Evolutionary conservation across 1,140 invertebrate species (phyloP), one percentile per base, ranked within the genome.

Genomic region (Myzus persicae): DNA sequence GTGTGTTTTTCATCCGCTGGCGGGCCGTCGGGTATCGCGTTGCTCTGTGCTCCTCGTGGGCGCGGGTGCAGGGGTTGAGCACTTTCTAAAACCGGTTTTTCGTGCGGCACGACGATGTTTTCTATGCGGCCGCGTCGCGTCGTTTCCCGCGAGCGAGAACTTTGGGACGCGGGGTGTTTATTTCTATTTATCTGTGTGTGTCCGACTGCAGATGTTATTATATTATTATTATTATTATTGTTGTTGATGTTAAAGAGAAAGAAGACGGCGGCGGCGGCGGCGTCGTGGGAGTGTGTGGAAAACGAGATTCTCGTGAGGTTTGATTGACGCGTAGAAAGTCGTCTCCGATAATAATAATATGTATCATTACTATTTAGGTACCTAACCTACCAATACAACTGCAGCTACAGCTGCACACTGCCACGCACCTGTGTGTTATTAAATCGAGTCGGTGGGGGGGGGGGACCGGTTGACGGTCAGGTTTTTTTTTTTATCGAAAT

Each of bases 51-150:
- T 18, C 5, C 14, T 76, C 59, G 59, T 76, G 59, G 59, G 59
- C 59, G n/a, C 59, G 18, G 59, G 59, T n/a, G n/a, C 59, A n/a
- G 42, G 26, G 76, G 91, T n/a, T 76, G 59, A 76, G 46, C 91
- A 84, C 91, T 92, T 92, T 92, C 91, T 92, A 92, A 92, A 92
- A 92, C 91, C 67, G 91, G 91, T 92, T 92, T 84, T 92, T 92
- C 91, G 91, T 92, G 91, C 67, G 18, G 91, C 91, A 92, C 91
- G 91, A 92, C 38, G 18, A 20, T 14, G 59, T 42, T 92, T 51
- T 36, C 40, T 4, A 54, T 7, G 7, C 31, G 24, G 24, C 51
- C 51, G 22, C n/a, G n/a, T n/a, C n/a, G n/a, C n/a, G 14, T 46
- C 40, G 40, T 76, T 81, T 44, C 9, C 90, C 31, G 31, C 36